phyloP scores from a whole-genome alignment of 2,113 vertebrate species.

The Ptilorrhoa leucosticta region DNA sequence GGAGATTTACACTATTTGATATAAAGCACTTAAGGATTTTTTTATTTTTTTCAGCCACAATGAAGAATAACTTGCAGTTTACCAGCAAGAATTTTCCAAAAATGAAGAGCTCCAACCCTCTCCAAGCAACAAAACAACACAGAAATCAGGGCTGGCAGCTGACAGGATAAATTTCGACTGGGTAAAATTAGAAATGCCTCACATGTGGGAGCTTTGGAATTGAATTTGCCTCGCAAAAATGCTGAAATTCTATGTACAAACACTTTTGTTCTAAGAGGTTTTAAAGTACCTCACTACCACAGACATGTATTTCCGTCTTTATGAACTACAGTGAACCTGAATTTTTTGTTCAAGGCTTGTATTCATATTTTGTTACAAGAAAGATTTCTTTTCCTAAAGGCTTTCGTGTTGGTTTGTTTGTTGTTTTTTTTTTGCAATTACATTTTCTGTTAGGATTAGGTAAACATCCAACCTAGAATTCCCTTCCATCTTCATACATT shows the following conservation, averaged over 20 bases:
- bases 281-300: neutral
- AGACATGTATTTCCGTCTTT: neutral
- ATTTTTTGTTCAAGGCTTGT: neutral
- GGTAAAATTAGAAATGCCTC: slow-evolving; percentile 40
- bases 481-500: neutral
- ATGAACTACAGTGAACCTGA: neutral
- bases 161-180: neutral
- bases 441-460: neutral
- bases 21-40: neutral
- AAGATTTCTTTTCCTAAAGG: neutral
- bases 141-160: neutral
- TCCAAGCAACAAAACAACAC: neutral
- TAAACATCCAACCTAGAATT: neutral
- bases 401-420: neutral
- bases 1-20: neutral
- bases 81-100: slow-evolving; percentile 6
- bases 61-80: neutral
- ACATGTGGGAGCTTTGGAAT: neutral
- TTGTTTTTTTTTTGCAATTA: neutral
- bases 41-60: neutral
- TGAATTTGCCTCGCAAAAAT: neutral
- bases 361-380: neutral
- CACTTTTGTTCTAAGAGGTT: neutral
- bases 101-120: neutral
- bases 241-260: neutral